Conservation (phyloP, 2,888 invertebrate genomes). For the Alsophila aescularia region DNA sequence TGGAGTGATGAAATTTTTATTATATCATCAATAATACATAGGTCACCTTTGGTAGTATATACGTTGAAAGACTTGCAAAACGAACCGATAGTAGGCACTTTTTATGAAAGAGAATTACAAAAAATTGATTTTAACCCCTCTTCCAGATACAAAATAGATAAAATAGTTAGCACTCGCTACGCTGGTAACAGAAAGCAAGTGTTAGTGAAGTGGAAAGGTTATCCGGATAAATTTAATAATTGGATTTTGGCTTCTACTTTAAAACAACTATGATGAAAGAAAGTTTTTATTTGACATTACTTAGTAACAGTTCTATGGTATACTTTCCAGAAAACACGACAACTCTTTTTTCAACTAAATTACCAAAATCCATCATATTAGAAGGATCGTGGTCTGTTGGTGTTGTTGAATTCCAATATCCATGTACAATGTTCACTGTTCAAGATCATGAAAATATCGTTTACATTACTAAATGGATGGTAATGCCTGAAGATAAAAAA, state of each 20-base stretch:
- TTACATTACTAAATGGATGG: constrained; percentile 27
- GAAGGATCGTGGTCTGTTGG: constrained; percentile 34
- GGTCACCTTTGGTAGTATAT: too few species aligned
- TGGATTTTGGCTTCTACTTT: constrained; percentile 32
- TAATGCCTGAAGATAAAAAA: constrained; percentile 19
- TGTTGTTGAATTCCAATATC: constrained; percentile 31
- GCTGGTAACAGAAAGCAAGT: too few species aligned
- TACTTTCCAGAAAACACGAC: constrained; percentile 40
- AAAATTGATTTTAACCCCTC: too few species aligned
- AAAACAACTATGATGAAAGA: constrained; percentile 35
- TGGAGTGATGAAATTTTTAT: constrained; percentile 47
- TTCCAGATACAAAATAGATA: too few species aligned
- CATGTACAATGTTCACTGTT: constrained; percentile 38
- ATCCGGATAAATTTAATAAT: constrained; percentile 43
- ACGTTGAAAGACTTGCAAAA: too few species aligned
- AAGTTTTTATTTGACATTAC: constrained; percentile 36
- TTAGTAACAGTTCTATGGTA: constrained; percentile 25
- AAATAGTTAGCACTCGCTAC: constrained; percentile 16
- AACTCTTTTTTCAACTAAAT: constrained; percentile 33
- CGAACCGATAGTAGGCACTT: constrained; percentile 37
- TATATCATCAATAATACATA: constrained; percentile 24
- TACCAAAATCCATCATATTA: constrained; percentile 35
- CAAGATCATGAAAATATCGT: constrained; percentile 32
- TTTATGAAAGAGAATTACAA: too few species aligned
- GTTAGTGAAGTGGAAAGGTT: too few species aligned